Percentiles rank a stretch among this genome's conserved stretches.
Evolutionary conservation across 2,113 vertebrate genomes (phyloP).

Genomic region (Xiphophorus maculatus): DNA sequence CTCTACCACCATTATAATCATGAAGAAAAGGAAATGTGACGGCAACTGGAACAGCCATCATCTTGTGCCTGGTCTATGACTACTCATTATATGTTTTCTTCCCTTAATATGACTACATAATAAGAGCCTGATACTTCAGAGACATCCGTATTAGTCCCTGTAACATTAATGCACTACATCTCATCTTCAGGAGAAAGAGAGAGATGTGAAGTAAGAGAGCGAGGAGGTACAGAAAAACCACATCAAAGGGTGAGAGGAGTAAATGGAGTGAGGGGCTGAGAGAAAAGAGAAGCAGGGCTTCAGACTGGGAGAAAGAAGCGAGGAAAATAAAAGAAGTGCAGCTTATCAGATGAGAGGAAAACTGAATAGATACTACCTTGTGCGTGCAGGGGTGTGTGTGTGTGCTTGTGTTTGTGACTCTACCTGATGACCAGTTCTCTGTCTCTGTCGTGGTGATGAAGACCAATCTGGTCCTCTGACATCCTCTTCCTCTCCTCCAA

Average conservation of each 20-base stretch:
- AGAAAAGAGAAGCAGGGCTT: slow-evolving; percentile 51
- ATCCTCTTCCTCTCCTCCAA: slow-evolving; percentile 87
- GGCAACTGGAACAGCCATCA: slow-evolving; percentile 60
- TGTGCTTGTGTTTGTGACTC: slow-evolving; percentile 7
- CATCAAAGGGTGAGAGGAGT: slow-evolving; percentile 76
- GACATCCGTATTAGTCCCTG: slow-evolving; percentile 69
- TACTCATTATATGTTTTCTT: slow-evolving; percentile 75
- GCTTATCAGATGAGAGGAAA: slow-evolving; percentile 59
- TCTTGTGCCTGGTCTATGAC: slow-evolving; percentile 59
- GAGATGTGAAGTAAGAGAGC: slow-evolving; percentile 28
- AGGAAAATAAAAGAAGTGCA: slow-evolving; percentile 64
- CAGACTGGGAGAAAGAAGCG: slow-evolving; percentile 51
- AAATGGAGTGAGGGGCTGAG: slow-evolving; percentile 68
- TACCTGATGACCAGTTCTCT: slow-evolving; percentile 91
- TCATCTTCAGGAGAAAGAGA: slow-evolving; percentile 58
- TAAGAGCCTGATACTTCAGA: slow-evolving; percentile 76
- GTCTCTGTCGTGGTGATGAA: slow-evolving; percentile 83
- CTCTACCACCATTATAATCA: slow-evolving; percentile 70
- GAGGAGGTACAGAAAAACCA: slow-evolving; percentile 59
- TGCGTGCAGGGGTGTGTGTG: neutral
- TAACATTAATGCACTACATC: slow-evolving; percentile 75
- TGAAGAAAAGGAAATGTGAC: slow-evolving; percentile 68
- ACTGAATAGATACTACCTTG: slow-evolving; percentile 44
- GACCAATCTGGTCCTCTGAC: slow-evolving; percentile 88
- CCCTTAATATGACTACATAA: slow-evolving; percentile 76